phyloP scores from a whole-genome alignment of 2,113 vertebrate species.

The Bubo blakistoni region DNA sequence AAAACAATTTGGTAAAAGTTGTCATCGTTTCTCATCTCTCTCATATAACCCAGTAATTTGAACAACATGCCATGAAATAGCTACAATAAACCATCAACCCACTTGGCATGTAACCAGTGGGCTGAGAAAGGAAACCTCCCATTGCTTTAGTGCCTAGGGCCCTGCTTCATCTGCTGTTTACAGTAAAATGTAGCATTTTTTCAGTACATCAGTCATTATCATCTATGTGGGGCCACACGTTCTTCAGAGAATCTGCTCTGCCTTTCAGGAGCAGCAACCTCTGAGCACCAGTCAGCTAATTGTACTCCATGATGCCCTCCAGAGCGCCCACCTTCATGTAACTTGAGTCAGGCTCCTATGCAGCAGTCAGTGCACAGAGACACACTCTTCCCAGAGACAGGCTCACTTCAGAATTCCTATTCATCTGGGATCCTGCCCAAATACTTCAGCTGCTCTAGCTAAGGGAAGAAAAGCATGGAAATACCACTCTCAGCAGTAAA shows the following conservation, averaged over 20 bases:
- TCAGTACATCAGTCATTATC: neutral
- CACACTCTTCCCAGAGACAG: neutral
- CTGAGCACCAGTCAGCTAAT: accelerated
- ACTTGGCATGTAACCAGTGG: neutral
- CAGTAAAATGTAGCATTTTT: neutral
- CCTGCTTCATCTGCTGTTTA: neutral
- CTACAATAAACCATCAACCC: neutral
- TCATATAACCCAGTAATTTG: neutral
- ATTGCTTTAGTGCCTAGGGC: neutral
- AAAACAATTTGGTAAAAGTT: neutral
- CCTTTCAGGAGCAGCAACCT: neutral
- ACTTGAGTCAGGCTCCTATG: neutral
- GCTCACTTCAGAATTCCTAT: neutral
- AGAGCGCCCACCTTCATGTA: neutral
- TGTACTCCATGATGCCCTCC: neutral
- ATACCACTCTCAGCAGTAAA: neutral
- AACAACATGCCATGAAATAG: neutral
- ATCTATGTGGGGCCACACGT: neutral
- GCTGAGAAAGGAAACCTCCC: neutral
- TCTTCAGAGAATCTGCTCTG: neutral
- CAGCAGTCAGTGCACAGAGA: neutral
- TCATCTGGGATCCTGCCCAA: neutral
- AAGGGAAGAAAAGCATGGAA: neutral
- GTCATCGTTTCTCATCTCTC: neutral
- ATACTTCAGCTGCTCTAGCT: neutral